A percentile compares a stretch with the other conserved stretches of the same genome.
phyloP scores from a whole-genome alignment of 2,113 vertebrate species.

The Hydrochoerus hydrochaeris region DNA sequence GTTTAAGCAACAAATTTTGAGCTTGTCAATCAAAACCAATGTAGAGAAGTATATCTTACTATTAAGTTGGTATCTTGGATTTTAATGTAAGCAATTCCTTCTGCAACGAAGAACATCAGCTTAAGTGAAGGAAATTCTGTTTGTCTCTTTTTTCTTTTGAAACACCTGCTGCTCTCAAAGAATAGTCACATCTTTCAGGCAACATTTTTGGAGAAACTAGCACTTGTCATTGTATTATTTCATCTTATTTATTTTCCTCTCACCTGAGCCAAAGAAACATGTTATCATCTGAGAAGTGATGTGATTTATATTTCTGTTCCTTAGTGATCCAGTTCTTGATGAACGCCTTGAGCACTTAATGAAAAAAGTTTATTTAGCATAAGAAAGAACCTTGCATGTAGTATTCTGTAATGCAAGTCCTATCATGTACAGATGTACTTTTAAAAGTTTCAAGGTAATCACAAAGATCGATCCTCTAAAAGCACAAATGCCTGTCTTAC shows the following conservation, averaged over 20 bases:
- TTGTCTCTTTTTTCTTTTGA: neutral
- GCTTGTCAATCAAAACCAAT: neutral
- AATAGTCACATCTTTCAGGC: neutral
- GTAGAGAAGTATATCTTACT: neutral
- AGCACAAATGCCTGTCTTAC: neutral
- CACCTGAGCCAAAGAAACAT: neutral
- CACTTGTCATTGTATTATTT: neutral
- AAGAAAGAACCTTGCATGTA: neutral
- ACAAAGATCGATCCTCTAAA: neutral
- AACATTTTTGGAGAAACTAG: neutral
- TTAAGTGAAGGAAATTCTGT: neutral
- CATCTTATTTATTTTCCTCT: constrained; percentile 23
- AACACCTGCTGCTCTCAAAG: neutral
- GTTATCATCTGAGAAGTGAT: neutral
- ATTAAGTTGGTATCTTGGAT: neutral
- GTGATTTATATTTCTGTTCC: neutral
- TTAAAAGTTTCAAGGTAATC: neutral
- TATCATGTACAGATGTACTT: neutral
- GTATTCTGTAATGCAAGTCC: neutral
- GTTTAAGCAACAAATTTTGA: neutral
- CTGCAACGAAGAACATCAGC: neutral
- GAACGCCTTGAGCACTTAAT: neutral
- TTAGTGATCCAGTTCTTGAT: neutral
- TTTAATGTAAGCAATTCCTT: neutral
- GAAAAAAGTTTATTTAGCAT: constrained; percentile 3